A percentile compares a stretch with the other conserved stretches of the same genome.
phyloP scores from a whole-genome alignment of 2,113 vertebrate genomes.

The Ptychochromis oligacanthus region DNA sequence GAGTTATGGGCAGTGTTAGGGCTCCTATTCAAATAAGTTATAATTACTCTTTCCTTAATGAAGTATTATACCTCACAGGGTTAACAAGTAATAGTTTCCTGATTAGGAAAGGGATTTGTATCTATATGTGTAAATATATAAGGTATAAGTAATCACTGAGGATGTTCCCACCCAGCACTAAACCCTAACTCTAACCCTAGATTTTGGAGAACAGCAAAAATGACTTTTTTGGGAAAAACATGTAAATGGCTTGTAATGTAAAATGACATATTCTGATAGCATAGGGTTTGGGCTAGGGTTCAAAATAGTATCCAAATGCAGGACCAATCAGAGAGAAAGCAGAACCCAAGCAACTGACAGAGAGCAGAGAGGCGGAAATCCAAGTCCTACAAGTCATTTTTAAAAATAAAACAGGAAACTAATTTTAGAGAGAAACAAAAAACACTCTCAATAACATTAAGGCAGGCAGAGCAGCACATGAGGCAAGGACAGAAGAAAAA shows the following conservation, averaged over 20 bases:
- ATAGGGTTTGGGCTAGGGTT: no score
- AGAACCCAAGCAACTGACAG: background rate
- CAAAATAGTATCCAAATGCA: background rate
- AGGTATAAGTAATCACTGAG: background rate
- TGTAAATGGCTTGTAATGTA: no score
- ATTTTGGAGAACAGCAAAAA: no score
- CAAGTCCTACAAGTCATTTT: background rate
- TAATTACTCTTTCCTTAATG: background rate
- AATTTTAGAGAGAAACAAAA: background rate
- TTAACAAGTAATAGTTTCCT: no score
- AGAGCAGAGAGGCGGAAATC: no score
- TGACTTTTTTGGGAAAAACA: background rate
- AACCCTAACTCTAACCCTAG: background rate
- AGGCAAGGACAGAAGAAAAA: background rate
- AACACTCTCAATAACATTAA: background rate
- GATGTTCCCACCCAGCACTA: background rate
- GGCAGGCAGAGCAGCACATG: accelerated
- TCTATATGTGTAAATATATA: no score
- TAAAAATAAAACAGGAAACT: background rate
- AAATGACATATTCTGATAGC: background rate
- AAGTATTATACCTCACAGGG: background rate
- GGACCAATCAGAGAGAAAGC: background rate
- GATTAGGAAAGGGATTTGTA: no score
- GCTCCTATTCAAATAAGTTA: background rate
- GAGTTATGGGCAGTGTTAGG: background rate